Conservation (phyloP, 2,797 vertebrate genomes). For the Triplophysa bombifrons region DNA sequence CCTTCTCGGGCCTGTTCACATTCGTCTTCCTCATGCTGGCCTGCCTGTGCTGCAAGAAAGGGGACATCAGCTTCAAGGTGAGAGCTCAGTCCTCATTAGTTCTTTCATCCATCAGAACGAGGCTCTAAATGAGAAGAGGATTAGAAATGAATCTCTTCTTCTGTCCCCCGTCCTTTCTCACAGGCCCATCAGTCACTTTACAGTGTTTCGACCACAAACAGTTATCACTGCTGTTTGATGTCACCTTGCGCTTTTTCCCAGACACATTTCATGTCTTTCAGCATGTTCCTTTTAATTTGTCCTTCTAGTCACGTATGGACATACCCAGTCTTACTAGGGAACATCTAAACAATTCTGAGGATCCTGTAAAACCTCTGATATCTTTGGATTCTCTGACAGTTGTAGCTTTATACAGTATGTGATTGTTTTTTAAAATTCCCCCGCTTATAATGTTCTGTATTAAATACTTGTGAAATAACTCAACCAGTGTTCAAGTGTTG, state of each 20-base stretch:
- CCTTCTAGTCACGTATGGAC: conserved; percentile 3
- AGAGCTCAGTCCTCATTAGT: conserved; percentile 52
- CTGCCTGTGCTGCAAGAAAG: conserved; percentile 98
- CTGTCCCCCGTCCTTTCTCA: background rate
- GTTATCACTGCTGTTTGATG: conserved; percentile 19
- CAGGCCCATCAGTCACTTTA: conserved; percentile 9
- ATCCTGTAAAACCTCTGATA: background rate
- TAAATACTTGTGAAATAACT: no score
- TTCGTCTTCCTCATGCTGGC: conserved; percentile 97
- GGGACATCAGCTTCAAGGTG: conserved; percentile 96
- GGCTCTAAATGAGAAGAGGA: conserved; percentile 29
- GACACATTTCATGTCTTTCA: background rate
- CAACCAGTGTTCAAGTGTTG: no score
- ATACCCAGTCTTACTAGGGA: background rate
- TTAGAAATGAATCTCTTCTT: conserved; percentile 38
- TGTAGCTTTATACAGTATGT: background rate
- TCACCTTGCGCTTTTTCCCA: conserved; percentile 19
- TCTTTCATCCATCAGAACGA: conserved; percentile 42
- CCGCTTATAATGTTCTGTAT: no score
- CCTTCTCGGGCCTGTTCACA: conserved; percentile 94
- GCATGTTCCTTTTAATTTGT: conserved; percentile 10
- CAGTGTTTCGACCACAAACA: conserved; percentile 9
- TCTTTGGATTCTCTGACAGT: background rate
- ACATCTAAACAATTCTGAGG: background rate
- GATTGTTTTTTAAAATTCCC: background rate